Conservation (phyloP, 2,888 invertebrate genomes). For the Heliconius ethilla region DNA sequence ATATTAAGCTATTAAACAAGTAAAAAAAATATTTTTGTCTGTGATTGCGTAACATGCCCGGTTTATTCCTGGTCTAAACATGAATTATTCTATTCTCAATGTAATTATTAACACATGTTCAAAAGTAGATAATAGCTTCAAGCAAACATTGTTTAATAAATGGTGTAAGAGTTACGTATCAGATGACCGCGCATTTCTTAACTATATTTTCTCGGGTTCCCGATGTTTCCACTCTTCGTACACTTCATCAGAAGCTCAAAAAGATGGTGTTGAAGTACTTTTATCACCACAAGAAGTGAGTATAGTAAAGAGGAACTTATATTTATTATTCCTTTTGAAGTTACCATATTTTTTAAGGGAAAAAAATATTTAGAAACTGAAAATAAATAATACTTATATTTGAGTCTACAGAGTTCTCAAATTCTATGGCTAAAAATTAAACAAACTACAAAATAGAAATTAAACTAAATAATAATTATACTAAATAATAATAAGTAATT, state of each 20-base stretch:
- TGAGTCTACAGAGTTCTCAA: background rate
- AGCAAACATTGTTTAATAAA: constrained; percentile 55
- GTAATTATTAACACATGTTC: constrained; percentile 58
- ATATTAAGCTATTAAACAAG: background rate
- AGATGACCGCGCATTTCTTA: constrained; percentile 47
- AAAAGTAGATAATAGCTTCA: constrained; percentile 59
- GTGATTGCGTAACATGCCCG: constrained; percentile 68
- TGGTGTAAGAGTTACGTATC: constrained; percentile 51
- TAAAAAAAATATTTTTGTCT: constrained; percentile 15
- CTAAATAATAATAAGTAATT: no score
- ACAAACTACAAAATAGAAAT: no score
- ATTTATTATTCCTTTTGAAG: background rate
- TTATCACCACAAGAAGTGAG: constrained; percentile 75
- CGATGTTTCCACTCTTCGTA: constrained; percentile 56
- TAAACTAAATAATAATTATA: no score
- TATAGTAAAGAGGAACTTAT: constrained; percentile 31
- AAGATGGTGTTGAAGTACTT: constrained; percentile 62
- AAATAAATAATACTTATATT: background rate
- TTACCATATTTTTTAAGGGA: background rate
- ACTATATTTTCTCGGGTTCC: constrained; percentile 46
- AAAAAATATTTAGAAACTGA: background rate
- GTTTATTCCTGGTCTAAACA: constrained; percentile 54
- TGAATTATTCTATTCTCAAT: constrained; percentile 67
- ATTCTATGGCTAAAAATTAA: background rate
- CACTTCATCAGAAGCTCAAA: constrained; percentile 53